phyloP scores from a whole-genome alignment of 2,797 vertebrate genomes.

The Myotis vivesi region DNA sequence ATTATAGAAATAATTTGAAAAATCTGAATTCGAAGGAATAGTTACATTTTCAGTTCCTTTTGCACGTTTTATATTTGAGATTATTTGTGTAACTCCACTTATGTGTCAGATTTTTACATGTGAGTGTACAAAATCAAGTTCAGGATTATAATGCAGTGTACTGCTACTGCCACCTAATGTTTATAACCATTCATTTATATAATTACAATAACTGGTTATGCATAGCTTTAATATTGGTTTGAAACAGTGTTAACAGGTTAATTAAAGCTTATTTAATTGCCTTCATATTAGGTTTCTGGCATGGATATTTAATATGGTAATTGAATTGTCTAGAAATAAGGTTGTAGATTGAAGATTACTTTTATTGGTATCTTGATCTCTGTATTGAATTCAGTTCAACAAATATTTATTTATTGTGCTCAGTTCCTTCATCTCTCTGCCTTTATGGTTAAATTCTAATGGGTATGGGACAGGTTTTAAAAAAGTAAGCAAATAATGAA shows the following conservation, averaged over 20 bases:
- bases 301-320: slow-evolving; percentile 63
- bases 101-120: slow-evolving; percentile 33
- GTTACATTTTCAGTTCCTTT: slow-evolving; percentile 36
- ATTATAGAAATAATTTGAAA: slow-evolving; percentile 1
- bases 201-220: slow-evolving; percentile 46
- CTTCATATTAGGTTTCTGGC: slow-evolving; percentile 52
- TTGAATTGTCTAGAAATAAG: slow-evolving; percentile 59
- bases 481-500: slow-evolving; percentile 27
- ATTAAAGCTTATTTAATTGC: slow-evolving; percentile 70
- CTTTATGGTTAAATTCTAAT: slow-evolving; percentile 31
- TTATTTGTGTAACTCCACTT: slow-evolving; percentile 51
- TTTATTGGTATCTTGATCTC: slow-evolving; percentile 63
- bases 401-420: slow-evolving; percentile 49
- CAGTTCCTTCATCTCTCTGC: not conserved
- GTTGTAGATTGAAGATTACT: slow-evolving; percentile 64
- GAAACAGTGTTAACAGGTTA: slow-evolving; percentile 59
- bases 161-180: slow-evolving; percentile 78
- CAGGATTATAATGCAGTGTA: slow-evolving; percentile 34
- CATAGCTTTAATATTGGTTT: slow-evolving; percentile 40
- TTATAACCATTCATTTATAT: slow-evolving; percentile 49
- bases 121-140: not conserved
- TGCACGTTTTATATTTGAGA: slow-evolving; percentile 21
- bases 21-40: not conserved
- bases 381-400: slow-evolving; percentile 57
- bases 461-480: not conserved